Evolutionary conservation across 2,888 invertebrate genomes (phyloP).

Genomic region (Monoplex corrugatus): DNA sequence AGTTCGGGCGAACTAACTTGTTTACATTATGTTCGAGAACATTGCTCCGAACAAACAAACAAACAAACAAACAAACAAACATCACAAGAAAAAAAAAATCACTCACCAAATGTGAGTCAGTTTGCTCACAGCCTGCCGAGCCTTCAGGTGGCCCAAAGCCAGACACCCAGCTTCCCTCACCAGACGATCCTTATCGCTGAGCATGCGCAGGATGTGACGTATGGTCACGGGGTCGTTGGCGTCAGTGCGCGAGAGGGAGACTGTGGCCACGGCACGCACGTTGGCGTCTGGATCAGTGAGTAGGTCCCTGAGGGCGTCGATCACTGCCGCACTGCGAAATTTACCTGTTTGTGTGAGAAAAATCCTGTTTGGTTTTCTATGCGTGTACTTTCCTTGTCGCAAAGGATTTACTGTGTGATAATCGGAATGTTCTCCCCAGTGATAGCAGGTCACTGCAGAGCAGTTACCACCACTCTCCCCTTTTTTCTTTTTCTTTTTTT

Average conservation of each 20-base stretch:
- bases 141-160: constrained; percentile 71
- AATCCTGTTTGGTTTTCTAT: no score
- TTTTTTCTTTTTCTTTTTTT: no score
- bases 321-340: constrained; percentile 69
- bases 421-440: no score
- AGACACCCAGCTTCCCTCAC: constrained; percentile 74
- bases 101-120: constrained; percentile 72
- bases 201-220: constrained; percentile 61
- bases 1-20: no score
- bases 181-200: constrained; percentile 71
- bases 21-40: no score
- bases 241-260: constrained; percentile 72
- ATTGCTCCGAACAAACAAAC: no score
- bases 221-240: constrained; percentile 61
- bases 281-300: constrained; percentile 70
- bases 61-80: no score
- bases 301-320: constrained; percentile 71
- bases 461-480: no score
- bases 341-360: constrained; percentile 65
- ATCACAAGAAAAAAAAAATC: no score
- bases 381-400: no score
- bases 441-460: no score
- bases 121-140: constrained; percentile 66
- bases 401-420: no score
- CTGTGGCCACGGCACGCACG: constrained; percentile 71